Conservation (phyloP, 37 sponge, comb jelly and placozoan genomes). For the Diacarnus erythraeanus region DNA sequence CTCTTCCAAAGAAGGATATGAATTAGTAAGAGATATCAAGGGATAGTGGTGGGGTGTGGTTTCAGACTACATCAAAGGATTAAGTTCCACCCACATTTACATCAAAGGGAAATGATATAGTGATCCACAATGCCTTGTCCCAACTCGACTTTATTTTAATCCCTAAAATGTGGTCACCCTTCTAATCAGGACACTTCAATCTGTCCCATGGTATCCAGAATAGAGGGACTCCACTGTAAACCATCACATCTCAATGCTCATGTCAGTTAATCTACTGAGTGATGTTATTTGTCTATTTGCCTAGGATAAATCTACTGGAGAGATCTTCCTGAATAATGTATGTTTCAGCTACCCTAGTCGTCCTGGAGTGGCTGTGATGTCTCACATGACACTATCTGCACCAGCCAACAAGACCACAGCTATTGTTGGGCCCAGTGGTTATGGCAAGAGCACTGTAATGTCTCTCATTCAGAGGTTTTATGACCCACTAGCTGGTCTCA, state of each 20-base stretch:
- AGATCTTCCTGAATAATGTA: constrained; percentile 47
- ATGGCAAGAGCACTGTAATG: constrained; percentile 96
- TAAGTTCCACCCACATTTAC: no score
- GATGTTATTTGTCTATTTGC: neutral
- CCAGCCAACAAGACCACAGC: constrained; percentile 83
- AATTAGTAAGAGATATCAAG: neutral
- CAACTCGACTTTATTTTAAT: no score
- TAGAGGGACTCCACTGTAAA: no score
- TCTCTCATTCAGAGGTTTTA: constrained; percentile 90
- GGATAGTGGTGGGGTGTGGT: no score
- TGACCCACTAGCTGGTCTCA: constrained; percentile 44
- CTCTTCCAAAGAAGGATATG: constrained; percentile 59
- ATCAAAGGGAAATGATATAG: no score
- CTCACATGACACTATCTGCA: constrained; percentile 55
- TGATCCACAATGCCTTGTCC: no score
- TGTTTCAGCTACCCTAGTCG: constrained; percentile 83
- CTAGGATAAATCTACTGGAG: constrained; percentile 52
- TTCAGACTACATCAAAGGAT: no score
- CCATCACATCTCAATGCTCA: no score
- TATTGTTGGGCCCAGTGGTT: constrained; percentile 93
- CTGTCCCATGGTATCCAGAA: no score
- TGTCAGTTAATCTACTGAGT: no score
- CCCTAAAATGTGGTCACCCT: no score
- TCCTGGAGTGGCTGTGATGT: constrained; percentile 62
- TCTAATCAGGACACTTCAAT: no score